Evolutionary conservation across 2,113 vertebrate genomes (phyloP), one percentile per base, ranked within the genome.

Genomic region (Carlito syrichta): DNA sequence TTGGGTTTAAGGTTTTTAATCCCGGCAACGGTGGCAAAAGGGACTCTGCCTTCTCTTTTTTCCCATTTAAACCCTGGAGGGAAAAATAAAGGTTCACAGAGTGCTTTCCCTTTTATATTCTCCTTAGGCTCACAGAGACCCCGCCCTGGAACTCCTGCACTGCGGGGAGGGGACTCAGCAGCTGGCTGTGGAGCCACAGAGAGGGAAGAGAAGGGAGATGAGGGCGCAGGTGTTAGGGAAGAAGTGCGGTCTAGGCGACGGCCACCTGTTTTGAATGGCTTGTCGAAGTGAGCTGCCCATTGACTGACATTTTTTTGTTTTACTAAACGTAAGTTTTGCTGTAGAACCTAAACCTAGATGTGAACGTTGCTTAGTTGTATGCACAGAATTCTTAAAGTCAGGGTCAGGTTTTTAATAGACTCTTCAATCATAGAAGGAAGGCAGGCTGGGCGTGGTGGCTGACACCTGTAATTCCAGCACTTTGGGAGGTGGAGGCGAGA

Each of bases 71-170:
- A 84, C 45, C 7, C 71, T 32, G 25, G 38, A 82, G 74, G 86
- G 87, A 96, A 97, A n/a, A 92, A 63, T 84, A 77, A 95, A 90
- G 54, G 87, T 77, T 32, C 66, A 43, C 30, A 78, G 54, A 54
- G 86, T 77, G 35, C 40, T 27, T 89, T 96, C 96, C 78, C 77
- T 97, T 96, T 94, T n/a, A 19, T 52, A 45, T 14, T 91, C 35
- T n/a, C 43, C 52, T 38, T 58, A 38, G 79, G 78, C 52, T 81
- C 66, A 91, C 50, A 86, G 78, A 79, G n/a, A 81, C 50, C 54
- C 63, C 52, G 68, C 71, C 87, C 62, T n/a, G 78, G 60, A 62
- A 40, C 35, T 43, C 0, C n/a, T 78, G 50, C 68, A 23, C 68
- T 62, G 0, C 27, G 16, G 25, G 8, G 3, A 45, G 17, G 32